phyloP scores from a whole-genome alignment of 2,797 vertebrate species.

The Amblyraja radiata region DNA sequence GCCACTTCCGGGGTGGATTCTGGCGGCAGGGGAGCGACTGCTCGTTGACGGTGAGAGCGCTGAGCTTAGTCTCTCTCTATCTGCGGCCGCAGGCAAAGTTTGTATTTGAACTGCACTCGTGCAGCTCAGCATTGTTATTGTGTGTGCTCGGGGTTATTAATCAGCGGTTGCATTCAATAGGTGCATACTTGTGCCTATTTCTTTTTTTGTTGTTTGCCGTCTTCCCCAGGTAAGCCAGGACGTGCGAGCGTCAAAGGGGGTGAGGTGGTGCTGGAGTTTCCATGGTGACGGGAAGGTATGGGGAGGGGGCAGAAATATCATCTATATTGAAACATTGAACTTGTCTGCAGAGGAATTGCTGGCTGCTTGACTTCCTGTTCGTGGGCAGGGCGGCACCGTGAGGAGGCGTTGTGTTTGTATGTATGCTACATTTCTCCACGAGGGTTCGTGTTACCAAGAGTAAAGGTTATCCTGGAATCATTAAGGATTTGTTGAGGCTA shows the following conservation, averaged over 20 bases:
- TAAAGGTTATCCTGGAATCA: not conserved
- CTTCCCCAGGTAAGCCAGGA: not conserved
- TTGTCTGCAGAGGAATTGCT: not conserved
- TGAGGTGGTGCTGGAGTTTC: not conserved
- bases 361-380: not conserved
- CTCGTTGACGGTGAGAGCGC: not conserved
- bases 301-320: not conserved
- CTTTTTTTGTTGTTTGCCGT: not conserved
- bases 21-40: not conserved
- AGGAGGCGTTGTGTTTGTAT: not conserved
- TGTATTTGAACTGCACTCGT: not conserved
- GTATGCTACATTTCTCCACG: not conserved
- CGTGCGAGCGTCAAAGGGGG: not conserved
- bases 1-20: not conserved
- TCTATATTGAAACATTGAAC: not conserved
- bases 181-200: not conserved
- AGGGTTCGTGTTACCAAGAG: too few species aligned
- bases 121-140: not conserved
- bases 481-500: not conserved
- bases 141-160: not conserved
- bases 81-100: not conserved
- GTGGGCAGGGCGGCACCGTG: not conserved
- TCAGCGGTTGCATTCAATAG: not conserved
- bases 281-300: too few species aligned
- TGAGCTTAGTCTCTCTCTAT: not conserved